These are phyloP conservation scores for Seladonia tumulorum DNA, from an alignment of 2,888 invertebrate genomes.

Conservation along the genomic window DNA sequence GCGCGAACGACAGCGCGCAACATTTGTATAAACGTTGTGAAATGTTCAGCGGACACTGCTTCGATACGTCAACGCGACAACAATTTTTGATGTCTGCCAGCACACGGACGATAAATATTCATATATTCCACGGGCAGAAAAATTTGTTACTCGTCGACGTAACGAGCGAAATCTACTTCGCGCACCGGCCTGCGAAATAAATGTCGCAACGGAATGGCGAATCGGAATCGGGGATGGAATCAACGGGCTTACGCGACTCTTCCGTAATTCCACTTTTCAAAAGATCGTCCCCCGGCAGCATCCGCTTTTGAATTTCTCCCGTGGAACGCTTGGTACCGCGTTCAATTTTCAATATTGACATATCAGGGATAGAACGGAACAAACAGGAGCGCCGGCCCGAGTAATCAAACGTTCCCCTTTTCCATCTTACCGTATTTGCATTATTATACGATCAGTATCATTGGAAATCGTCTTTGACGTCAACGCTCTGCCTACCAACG, in stretches of 20 bases:
- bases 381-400: slow-evolving; percentile 19
- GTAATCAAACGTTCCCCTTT: slow-evolving; percentile 19
- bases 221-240: neutral
- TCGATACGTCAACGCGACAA: neutral
- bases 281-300: slow-evolving; percentile 1
- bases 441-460: slow-evolving; percentile 2
- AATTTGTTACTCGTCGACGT: neutral
- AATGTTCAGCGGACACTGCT: neutral
- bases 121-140: neutral
- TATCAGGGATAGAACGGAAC: slow-evolving; percentile 26
- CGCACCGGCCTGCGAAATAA: neutral
- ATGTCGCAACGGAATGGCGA: neutral
- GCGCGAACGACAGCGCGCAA: neutral
- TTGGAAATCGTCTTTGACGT: slow-evolving; percentile 16
- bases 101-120: neutral
- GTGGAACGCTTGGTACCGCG: neutral
- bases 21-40: neutral
- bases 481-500: neutral
- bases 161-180: neutral
- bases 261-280: slow-evolving; percentile 9
- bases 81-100: neutral
- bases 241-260: neutral
- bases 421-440: slow-evolving; percentile 27
- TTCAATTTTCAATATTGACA: slow-evolving; percentile 43
- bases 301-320: slow-evolving; percentile 21